These are phyloP conservation scores for Oxyura jamaicensis DNA, from an alignment of 2,113 vertebrate species.

Conservation along the genomic window DNA sequence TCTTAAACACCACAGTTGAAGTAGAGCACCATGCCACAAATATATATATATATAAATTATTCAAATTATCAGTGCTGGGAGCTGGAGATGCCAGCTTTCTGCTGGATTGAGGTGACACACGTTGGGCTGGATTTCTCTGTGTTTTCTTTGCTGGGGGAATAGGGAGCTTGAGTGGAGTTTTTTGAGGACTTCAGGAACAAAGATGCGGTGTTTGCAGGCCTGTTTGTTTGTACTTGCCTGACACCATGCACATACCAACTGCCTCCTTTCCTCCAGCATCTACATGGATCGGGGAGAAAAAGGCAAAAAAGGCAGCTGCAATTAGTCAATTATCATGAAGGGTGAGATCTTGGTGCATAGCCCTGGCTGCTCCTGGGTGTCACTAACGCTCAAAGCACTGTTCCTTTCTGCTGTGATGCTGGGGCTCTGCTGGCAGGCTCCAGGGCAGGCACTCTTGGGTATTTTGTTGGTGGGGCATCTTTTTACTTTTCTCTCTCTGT, in stretches of 20 bases:
- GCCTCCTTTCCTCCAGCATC: background rate
- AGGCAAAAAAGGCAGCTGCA: background rate
- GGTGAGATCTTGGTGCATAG: background rate
- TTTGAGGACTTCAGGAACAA: background rate
- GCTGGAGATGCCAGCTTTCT: background rate
- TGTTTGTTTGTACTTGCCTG: background rate
- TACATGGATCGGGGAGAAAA: background rate
- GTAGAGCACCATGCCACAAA: background rate
- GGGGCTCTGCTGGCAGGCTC: background rate
- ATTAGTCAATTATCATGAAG: background rate
- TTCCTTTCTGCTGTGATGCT: background rate
- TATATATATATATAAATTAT: background rate
- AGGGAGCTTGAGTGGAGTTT: background rate
- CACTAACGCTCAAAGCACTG: background rate
- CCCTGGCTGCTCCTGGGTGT: background rate
- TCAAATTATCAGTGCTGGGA: background rate
- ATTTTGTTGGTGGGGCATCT: background rate
- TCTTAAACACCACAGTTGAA: background rate
- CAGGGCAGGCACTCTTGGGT: background rate
- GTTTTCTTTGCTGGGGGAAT: background rate
- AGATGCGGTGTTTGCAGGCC: background rate
- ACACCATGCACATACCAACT: background rate
- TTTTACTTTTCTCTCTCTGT: background rate
- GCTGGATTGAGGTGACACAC: background rate
- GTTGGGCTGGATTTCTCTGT: background rate